These are phyloP conservation scores for Coecobrya sp. DNA, from an alignment of 2,888 invertebrate genomes.

Conservation along the genomic window DNA sequence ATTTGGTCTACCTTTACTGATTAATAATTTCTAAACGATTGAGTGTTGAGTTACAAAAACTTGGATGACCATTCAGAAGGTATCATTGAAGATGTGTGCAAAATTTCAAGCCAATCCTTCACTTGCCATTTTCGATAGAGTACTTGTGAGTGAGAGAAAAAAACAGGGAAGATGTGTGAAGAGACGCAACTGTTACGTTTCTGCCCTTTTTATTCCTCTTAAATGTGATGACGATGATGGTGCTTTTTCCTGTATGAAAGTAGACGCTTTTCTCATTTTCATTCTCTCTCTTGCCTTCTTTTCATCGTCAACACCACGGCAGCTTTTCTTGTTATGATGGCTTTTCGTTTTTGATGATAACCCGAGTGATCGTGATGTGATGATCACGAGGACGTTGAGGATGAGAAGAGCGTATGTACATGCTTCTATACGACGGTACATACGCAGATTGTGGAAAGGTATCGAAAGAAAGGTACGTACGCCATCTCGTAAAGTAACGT, in stretches of 20 bases:
- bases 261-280: background rate
- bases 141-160: background rate
- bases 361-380: conserved; percentile 26
- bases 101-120: no score
- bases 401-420: background rate
- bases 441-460: background rate
- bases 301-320: background rate
- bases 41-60: no score
- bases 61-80: no score
- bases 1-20: no score
- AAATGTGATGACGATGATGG: conserved; percentile 41
- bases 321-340: conserved; percentile 35
- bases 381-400: conserved; percentile 5
- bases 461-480: background rate
- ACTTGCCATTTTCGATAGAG: conserved; percentile 23
- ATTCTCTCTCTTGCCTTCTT: background rate
- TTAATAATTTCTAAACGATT: no score
- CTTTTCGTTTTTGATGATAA: conserved; percentile 56
- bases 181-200: conserved; percentile 75
- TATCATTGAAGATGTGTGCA: no score
- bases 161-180: conserved; percentile 46
- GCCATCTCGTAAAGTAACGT: background rate
- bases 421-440: background rate
- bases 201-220: conserved; percentile 25
- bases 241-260: conserved; percentile 14